phyloP scores from a whole-genome alignment of 1,140 invertebrate species.

The roundworm (Caenorhabditis elegans) region DNA sequence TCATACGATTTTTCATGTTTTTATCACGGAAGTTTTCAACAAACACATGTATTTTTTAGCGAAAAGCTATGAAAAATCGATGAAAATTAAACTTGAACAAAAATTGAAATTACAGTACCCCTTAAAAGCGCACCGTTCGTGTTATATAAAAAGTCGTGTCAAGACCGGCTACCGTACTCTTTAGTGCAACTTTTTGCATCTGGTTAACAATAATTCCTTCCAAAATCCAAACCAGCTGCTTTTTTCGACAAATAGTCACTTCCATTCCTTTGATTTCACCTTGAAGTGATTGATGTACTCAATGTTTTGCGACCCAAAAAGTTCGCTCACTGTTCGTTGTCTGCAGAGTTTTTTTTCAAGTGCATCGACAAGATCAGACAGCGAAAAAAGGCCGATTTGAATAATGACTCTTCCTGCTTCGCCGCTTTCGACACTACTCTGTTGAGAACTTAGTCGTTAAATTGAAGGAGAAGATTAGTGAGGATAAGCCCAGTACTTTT shows the following conservation, averaged over 20 bases:
- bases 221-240: too few species aligned
- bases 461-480: background rate
- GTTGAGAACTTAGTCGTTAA: slow-evolving; percentile 22
- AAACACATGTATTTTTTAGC: too few species aligned
- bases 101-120: too few species aligned
- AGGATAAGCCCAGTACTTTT: background rate
- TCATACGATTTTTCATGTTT: too few species aligned
- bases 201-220: too few species aligned
- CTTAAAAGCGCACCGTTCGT: too few species aligned
- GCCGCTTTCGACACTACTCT: background rate
- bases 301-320: background rate
- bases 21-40: too few species aligned
- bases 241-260: background rate
- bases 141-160: too few species aligned
- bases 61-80: too few species aligned
- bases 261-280: background rate
- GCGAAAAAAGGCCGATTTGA: background rate
- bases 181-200: too few species aligned
- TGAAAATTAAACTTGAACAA: too few species aligned
- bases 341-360: slow-evolving; percentile 37
- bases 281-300: slow-evolving; percentile 16
- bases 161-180: too few species aligned
- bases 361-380: slow-evolving; percentile 24
- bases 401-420: slow-evolving; percentile 7
- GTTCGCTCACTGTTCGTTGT: background rate